These are phyloP conservation scores for Nomada goodeniana DNA, from an alignment of 2,888 invertebrate species.

Conservation along the genomic window DNA sequence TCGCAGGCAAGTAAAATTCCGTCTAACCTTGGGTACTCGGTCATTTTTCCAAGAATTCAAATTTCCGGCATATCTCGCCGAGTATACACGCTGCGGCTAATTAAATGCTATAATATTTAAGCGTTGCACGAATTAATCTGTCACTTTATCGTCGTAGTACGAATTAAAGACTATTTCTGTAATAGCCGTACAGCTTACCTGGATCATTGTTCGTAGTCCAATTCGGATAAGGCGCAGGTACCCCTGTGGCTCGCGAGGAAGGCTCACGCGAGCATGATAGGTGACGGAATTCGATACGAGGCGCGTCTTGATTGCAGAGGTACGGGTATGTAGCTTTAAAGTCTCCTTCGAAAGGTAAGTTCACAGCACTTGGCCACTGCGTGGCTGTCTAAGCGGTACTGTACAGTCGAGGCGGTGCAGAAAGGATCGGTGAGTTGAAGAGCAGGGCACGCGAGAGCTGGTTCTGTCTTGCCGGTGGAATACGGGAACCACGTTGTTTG, in stretches of 20 bases:
- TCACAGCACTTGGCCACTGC: constrained; percentile 45
- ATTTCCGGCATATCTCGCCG: too few species aligned
- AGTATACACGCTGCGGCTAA: too few species aligned
- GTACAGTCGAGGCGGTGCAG: constrained; percentile 45
- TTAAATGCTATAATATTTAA: too few species aligned
- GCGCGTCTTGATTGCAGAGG: constrained; percentile 30
- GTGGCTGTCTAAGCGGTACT: constrained; percentile 62
- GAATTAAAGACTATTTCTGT: too few species aligned
- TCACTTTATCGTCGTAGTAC: too few species aligned
- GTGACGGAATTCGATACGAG: constrained; percentile 35
- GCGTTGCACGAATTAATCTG: too few species aligned
- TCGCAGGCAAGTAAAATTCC: too few species aligned
- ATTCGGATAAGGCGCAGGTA: constrained; percentile 9
- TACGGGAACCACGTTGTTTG: constrained; percentile 59
- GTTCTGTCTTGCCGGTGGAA: constrained; percentile 57
- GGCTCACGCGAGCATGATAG: constrained; percentile 23
- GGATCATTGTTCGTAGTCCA: constrained; percentile 11
- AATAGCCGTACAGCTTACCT: constrained; percentile 29
- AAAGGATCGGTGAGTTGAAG: constrained; percentile 53
- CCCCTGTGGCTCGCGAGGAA: not conserved
- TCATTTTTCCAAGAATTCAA: too few species aligned
- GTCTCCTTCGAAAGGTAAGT: constrained; percentile 21
- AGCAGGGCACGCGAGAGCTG: constrained; percentile 63
- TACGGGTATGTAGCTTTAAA: constrained; percentile 23
- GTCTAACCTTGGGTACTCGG: too few species aligned